phyloP scores from a whole-genome alignment of 1,140 invertebrate species.

The Mesaphorura yosii region DNA sequence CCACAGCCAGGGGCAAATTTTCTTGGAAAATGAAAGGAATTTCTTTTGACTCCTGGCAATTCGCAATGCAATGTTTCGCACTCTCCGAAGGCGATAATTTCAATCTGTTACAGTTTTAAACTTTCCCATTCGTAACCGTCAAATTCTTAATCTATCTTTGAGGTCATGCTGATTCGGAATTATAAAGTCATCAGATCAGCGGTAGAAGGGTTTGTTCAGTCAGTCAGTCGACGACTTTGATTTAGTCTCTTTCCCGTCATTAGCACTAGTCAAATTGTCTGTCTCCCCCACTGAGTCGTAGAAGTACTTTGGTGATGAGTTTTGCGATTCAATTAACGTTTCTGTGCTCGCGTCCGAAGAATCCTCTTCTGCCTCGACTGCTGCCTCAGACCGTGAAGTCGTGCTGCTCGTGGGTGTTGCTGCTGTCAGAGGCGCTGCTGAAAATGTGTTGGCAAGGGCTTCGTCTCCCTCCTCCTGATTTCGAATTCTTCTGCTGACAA shows the following conservation, averaged over 20 bases:
- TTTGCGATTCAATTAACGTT: background rate
- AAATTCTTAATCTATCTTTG: background rate
- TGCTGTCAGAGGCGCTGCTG: background rate
- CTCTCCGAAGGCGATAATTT: too few relatives aligned
- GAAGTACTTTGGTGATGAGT: background rate
- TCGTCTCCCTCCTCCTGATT: constrained; percentile 1
- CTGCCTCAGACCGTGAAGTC: background rate
- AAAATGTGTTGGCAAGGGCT: background rate
- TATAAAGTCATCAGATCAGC: background rate
- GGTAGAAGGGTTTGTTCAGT: too few relatives aligned
- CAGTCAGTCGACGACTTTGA: too few relatives aligned
- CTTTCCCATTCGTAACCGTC: background rate
- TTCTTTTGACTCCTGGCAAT: too few relatives aligned
- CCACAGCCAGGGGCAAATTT: constrained; percentile 13
- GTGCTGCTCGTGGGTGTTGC: constrained; percentile 9
- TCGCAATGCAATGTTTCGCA: too few relatives aligned
- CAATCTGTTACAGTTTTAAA: background rate
- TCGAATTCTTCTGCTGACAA: constrained; percentile 3
- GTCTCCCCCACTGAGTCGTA: too few relatives aligned
- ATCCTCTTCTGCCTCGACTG: background rate
- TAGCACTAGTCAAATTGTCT: too few relatives aligned
- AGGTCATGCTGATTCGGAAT: background rate
- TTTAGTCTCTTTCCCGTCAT: too few relatives aligned
- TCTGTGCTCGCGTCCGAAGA: background rate
- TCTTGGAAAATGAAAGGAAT: constrained; percentile 9